Evolutionary conservation across 2,113 vertebrate species (phyloP), one percentile per base, ranked within the genome.

Genomic region (Guaruba guarouba): DNA sequence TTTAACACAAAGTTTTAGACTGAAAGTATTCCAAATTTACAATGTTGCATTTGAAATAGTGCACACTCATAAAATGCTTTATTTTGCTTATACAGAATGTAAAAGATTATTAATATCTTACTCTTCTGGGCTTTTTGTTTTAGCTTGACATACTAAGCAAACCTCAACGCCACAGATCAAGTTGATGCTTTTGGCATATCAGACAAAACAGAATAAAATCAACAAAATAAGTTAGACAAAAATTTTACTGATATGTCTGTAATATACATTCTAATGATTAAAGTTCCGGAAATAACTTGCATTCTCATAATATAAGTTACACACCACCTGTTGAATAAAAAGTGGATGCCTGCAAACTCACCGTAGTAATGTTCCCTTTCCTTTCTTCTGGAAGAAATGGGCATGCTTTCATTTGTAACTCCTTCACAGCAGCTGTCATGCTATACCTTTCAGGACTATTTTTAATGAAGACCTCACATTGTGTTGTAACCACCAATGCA

Each of bases 321-420:
- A 69, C 4, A 59, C 19, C 9, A 46, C 5, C 17, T 77, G 82
- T 77, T 37, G 80, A 86, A 70, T 24, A 90, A 8, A 66, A 23
- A 88, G 3, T 3, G 7, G 10, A 70, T 66, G 37, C 49, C 9
- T 66, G 75, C 48, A 87, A 95, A 98, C 98, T 98, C 87, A 98
- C 98, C 29, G 99, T 99, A 91, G 99, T 99, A 82, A 99, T 73
- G 61, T 98, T 99, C 79, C 97, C 98, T 93, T 96, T 98, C 92
- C 98, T 98, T 95, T 98, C 97, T 82, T 98, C 98, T 90, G 97
- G 98, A 91, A 99, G 96, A 97, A 99, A 99, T 14, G 99, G 99
- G 78, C 99, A 99, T 1, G 99, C 99, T 96, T 98, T 98, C 55
- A 99, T 97, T 98, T 99, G 98, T 68, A 99, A 97, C 89, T 99